Evolutionary conservation across 2,888 invertebrate genomes (phyloP).

Genomic region (Toxonevra muliebris): DNA sequence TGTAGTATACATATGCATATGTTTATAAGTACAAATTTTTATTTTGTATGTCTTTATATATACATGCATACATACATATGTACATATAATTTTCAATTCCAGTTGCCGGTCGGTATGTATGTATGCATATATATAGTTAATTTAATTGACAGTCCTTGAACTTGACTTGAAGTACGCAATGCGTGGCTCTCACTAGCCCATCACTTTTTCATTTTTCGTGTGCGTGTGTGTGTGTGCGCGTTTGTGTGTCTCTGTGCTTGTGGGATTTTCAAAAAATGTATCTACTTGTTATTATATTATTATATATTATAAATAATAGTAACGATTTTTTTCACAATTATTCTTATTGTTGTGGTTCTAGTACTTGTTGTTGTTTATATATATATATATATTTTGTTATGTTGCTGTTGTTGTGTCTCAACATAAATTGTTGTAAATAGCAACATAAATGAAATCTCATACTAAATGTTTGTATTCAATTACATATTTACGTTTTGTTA

Average conservation of each 20-base stretch:
- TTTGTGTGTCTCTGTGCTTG: neutral
- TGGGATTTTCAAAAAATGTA: too few relatives aligned
- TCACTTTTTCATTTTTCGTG: neutral
- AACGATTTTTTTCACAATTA: too few relatives aligned
- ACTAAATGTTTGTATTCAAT: too few relatives aligned
- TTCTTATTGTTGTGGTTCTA: too few relatives aligned
- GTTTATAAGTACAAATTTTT: constrained; percentile 4
- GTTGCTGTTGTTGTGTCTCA: too few relatives aligned
- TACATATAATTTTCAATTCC: constrained; percentile 29
- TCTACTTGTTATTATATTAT: too few relatives aligned
- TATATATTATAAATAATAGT: too few relatives aligned
- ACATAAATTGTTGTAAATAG: too few relatives aligned
- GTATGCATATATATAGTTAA: constrained; percentile 45
- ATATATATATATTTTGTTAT: too few relatives aligned
- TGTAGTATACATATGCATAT: neutral
- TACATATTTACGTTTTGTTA: too few relatives aligned
- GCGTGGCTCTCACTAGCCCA: constrained; percentile 25
- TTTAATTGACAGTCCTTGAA: constrained; percentile 61
- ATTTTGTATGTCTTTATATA: constrained; percentile 8
- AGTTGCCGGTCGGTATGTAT: constrained; percentile 32
- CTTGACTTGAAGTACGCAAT: constrained; percentile 56
- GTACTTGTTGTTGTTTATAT: too few relatives aligned
- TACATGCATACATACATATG: constrained; percentile 9
- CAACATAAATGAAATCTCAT: too few relatives aligned
- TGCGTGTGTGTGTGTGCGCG: neutral